Evolutionary conservation across 1,140 invertebrate species (phyloP), one percentile per base, ranked within the genome.

Genomic region (Scylla paramamosain): DNA sequence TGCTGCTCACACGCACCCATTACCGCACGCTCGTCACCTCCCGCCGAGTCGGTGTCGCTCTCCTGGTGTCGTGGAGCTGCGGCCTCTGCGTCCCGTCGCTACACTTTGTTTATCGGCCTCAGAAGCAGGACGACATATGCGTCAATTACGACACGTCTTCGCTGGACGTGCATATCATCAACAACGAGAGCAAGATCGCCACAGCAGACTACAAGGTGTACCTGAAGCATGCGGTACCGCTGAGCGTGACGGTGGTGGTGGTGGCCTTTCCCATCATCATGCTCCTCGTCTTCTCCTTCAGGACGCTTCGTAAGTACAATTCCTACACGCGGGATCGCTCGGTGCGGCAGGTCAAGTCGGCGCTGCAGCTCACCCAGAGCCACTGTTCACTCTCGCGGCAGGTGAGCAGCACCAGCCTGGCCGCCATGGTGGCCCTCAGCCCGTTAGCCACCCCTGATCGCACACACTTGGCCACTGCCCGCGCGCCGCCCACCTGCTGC

Each of bases 121-220:
- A 94, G 86, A 90, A 83, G 32, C 94, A 95, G 25, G 31, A 96
- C n/a, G 93, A 93, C 39, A 95, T 95, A n/a, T 96, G 95, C 67
- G 87, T 96, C 93, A 96, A 96, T 59, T 96, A 96, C 91, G 95
- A 96, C 94, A 96, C 95, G 25, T 96, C 95, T n/a, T 83, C 93
- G 2, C 39, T 95, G 4, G 95, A 96, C 91, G 95, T 96, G n/a
- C 95, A 96, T 86, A 96, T 96, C 67, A 96, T 96, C 83, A 96
- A 96, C 87, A 96, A 92, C 84, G 95, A 96, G 87, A 96, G 95
- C 94, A 96, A 96, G 91, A 96, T 96, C 39, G 95, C 95, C n/a
- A 96, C 92, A 31, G 95, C 93, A 12, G 94, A 96, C 45, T 96
- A 96, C 92, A 95, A 94, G 20, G 95, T 96, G 84, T 96, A 96